A percentile compares a stretch with the other conserved stretches of the same genome.
Evolutionary conservation across 1,140 invertebrate genomes (phyloP).

Genomic region (Ladona fulva): DNA sequence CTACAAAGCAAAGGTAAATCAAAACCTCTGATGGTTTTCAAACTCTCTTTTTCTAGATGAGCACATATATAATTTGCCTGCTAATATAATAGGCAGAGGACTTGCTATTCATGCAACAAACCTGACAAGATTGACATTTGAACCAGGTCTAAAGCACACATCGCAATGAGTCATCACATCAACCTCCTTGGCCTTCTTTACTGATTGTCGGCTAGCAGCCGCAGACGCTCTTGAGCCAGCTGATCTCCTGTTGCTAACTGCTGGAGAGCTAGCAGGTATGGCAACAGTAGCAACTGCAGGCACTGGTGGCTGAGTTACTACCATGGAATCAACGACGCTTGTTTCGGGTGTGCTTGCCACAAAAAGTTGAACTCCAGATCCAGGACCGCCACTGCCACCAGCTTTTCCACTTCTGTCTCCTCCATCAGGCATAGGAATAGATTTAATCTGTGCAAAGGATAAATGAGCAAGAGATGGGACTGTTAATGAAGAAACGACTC

Average conservation of each 20-base stretch:
- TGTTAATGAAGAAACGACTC: not conserved
- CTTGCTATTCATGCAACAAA: slow-evolving; percentile 26
- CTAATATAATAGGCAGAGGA: no score
- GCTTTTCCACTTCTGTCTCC: slow-evolving; percentile 32
- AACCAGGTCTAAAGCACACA: slow-evolving; percentile 52
- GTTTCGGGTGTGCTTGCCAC: slow-evolving; percentile 60
- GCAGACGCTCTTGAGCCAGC: not conserved
- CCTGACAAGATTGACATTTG: slow-evolving; percentile 57
- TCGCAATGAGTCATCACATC: slow-evolving; percentile 49
- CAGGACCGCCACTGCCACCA: slow-evolving; percentile 31
- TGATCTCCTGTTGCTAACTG: not conserved
- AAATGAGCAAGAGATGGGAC: not conserved
- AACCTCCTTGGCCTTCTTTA: slow-evolving; percentile 35
- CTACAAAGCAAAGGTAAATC: no score
- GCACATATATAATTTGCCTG: no score
- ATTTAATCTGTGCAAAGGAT: slow-evolving; percentile 55
- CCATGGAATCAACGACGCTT: slow-evolving; percentile 20
- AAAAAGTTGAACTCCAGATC: slow-evolving; percentile 56
- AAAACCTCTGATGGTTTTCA: no score
- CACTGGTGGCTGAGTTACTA: slow-evolving; percentile 33
- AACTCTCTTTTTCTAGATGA: no score
- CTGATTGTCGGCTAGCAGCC: slow-evolving; percentile 23
- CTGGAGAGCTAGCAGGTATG: slow-evolving; percentile 15
- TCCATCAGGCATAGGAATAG: slow-evolving; percentile 65
- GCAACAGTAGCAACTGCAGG: slow-evolving; percentile 28